Evolutionary conservation across 2,888 invertebrate genomes (phyloP).

Genomic region (Troilus luridus): DNA sequence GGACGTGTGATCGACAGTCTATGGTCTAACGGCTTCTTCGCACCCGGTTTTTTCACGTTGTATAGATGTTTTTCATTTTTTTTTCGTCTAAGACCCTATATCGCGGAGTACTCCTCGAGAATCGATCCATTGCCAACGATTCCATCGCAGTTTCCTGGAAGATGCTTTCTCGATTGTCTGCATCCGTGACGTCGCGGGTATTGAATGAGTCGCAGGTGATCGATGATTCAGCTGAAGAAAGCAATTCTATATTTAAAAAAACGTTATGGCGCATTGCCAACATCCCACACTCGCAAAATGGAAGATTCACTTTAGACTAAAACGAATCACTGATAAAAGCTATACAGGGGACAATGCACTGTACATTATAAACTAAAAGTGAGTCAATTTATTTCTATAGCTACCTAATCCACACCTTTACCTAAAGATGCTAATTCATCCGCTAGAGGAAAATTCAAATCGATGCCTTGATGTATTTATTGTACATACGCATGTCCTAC

Average conservation of each 20-base stretch:
- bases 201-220: slow-evolving; percentile 11
- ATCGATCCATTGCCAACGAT: slow-evolving; percentile 24
- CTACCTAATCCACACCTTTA: too few relatives aligned
- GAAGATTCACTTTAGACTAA: background rate
- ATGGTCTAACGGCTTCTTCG: slow-evolving; percentile 54
- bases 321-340: background rate
- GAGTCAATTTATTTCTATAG: too few relatives aligned
- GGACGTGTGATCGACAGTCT: slow-evolving; percentile 59
- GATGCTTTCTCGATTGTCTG: slow-evolving; percentile 31
- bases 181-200: slow-evolving; percentile 27
- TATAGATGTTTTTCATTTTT: slow-evolving; percentile 16
- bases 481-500: too few relatives aligned
- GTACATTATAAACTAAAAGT: too few relatives aligned
- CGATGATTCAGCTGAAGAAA: slow-evolving; percentile 43
- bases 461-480: too few relatives aligned
- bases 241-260: slow-evolving; percentile 15
- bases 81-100: background rate
- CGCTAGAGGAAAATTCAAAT: too few relatives aligned
- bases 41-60: slow-evolving; percentile 1
- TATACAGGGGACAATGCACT: background rate
- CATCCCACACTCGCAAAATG: background rate
- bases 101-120: slow-evolving; percentile 9
- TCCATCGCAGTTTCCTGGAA: slow-evolving; percentile 32
- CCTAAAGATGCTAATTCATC: too few relatives aligned
- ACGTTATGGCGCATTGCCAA: slow-evolving; percentile 6